Evolutionary conservation across 2,888 invertebrate species (phyloP).

Genomic region (Laspeyria flexula): DNA sequence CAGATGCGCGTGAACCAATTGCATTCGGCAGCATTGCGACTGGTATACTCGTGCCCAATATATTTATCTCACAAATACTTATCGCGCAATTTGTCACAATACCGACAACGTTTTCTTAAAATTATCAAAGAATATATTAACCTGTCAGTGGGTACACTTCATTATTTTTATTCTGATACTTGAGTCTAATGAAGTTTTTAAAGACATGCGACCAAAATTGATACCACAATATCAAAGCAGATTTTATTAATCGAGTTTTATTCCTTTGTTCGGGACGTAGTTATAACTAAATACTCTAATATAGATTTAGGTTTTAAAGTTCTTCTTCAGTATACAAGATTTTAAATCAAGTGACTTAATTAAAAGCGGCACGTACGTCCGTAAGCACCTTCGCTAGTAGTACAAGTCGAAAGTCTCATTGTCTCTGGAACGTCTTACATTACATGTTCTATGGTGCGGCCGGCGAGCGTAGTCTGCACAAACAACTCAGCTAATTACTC

Average conservation of each 20-base stretch:
- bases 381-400: neutral
- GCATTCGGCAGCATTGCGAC: constrained; percentile 32
- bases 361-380: constrained; percentile 30
- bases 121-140: constrained; percentile 60
- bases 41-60: constrained; percentile 61
- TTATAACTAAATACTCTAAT: neutral
- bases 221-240: too few species aligned
- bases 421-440: constrained; percentile 38
- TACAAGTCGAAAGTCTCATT: constrained; percentile 28
- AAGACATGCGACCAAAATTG: too few species aligned
- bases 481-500: constrained; percentile 78
- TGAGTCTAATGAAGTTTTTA: too few species aligned
- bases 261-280: too few species aligned
- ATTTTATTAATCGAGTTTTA: too few species aligned
- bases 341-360: constrained; percentile 37
- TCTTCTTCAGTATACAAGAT: constrained; percentile 3
- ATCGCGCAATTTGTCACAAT: constrained; percentile 81
- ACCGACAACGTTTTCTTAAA: constrained; percentile 68
- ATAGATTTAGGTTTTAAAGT: neutral
- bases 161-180: constrained; percentile 11
- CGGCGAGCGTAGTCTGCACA: constrained; percentile 62
- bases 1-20: constrained; percentile 25
- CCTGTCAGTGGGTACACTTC: constrained; percentile 22
- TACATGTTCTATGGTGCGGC: constrained; percentile 53
- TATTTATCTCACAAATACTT: constrained; percentile 62